Conservation (phyloP, 2,113 vertebrate genomes). For the Labrus mixtus region DNA sequence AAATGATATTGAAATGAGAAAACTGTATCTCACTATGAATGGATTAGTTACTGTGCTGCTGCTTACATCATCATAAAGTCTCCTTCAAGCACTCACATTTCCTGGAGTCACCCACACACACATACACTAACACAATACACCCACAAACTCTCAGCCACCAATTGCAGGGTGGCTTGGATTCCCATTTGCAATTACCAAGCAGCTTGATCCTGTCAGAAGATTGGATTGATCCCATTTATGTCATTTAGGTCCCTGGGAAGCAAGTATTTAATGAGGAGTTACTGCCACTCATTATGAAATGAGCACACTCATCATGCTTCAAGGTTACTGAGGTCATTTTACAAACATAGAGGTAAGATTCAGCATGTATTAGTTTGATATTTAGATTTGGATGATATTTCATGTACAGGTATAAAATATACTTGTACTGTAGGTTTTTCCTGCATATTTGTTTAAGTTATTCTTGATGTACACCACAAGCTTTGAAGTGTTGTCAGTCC, state of each 20-base stretch:
- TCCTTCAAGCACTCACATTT: conserved; percentile 1
- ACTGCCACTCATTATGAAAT: conserved; percentile 67
- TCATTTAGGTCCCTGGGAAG: conserved; percentile 70
- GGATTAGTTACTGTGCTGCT: background rate
- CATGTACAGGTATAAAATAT: background rate
- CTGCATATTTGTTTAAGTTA: background rate
- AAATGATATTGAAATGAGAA: no score
- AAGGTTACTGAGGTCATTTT: conserved; percentile 57
- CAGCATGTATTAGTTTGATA: background rate
- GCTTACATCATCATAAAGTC: background rate
- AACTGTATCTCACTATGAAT: no score
- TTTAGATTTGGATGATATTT: background rate
- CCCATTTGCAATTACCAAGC: conserved; percentile 75
- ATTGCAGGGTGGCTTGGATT: conserved; percentile 65
- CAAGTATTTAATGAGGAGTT: conserved; percentile 73
- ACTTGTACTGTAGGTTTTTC: background rate
- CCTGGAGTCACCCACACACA: conserved; percentile 6
- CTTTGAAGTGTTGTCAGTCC: background rate
- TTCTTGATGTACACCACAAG: background rate
- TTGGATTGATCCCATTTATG: conserved; percentile 76
- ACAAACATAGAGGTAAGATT: background rate
- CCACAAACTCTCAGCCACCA: conserved; percentile 31
- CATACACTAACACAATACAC: background rate
- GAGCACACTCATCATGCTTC: conserved; percentile 61
- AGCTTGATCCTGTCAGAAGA: conserved; percentile 76